Percentiles rank a stretch among this genome's conserved stretches.
phyloP scores from a whole-genome alignment of 2,797 vertebrate genomes.

The Rhadinocentrus ornatus region DNA sequence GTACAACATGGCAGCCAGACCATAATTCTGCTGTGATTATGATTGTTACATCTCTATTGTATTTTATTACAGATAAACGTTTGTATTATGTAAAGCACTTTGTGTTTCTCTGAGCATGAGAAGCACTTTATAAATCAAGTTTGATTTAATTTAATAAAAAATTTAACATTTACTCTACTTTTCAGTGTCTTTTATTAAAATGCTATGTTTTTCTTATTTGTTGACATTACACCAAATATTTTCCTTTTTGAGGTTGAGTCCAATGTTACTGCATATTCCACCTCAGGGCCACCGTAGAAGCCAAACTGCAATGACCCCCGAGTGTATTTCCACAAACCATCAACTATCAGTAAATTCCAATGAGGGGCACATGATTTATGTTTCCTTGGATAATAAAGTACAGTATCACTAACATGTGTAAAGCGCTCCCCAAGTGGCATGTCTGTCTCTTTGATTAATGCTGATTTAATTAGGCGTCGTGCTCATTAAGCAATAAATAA shows the following conservation, averaged over 20 bases:
- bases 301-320: constrained; percentile 3
- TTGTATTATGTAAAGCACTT: too few relatives aligned
- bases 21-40: too few relatives aligned
- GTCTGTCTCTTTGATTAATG: constrained; percentile 86
- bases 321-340: constrained; percentile 40
- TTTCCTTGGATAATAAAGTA: constrained; percentile 81
- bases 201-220: not conserved
- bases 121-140: too few relatives aligned
- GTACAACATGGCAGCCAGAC: too few relatives aligned
- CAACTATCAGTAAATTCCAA: constrained; percentile 75
- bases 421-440: constrained; percentile 77
- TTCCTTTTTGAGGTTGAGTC: not conserved
- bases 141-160: too few relatives aligned
- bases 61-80: too few relatives aligned
- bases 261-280: not conserved
- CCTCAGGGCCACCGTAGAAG: constrained; percentile 4
- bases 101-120: too few relatives aligned
- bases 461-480: constrained; percentile 81
- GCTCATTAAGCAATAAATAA: constrained; percentile 87
- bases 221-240: not conserved
- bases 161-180: too few relatives aligned
- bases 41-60: too few relatives aligned
- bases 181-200: not conserved
- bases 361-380: constrained; percentile 74
- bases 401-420: constrained; percentile 83